phyloP scores from a whole-genome alignment of 2,888 invertebrate genomes.

The Lottia gigantea region DNA sequence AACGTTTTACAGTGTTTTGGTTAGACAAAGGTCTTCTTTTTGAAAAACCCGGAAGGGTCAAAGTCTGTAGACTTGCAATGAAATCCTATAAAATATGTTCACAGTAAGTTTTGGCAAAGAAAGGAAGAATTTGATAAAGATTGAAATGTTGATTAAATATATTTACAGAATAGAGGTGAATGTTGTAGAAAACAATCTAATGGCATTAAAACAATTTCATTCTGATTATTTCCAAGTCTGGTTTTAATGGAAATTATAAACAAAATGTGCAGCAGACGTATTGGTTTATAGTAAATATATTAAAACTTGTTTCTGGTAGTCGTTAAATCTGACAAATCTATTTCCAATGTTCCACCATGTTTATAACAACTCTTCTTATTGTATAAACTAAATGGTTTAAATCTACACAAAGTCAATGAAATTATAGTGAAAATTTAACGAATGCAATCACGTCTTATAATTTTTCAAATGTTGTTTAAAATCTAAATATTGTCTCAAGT shows the following conservation, averaged over 20 bases:
- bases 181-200: conserved; percentile 2
- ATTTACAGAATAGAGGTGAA: background rate
- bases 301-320: conserved; percentile 2
- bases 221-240: background rate
- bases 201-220: conserved; percentile 1
- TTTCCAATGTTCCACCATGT: background rate
- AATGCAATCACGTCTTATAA: too few relatives aligned
- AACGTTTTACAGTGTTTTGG: too few relatives aligned
- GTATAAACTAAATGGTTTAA: background rate
- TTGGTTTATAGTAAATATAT: conserved; percentile 7
- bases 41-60: too few relatives aligned
- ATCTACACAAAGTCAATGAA: conserved; percentile 1
- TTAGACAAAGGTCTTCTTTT: too few relatives aligned
- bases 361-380: background rate
- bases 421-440: too few relatives aligned
- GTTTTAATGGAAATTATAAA: background rate
- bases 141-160: conserved; percentile 1
- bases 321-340: conserved; percentile 10
- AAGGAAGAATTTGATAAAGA: background rate
- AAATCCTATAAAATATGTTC: too few relatives aligned
- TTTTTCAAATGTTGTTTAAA: too few relatives aligned
- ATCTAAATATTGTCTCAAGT: too few relatives aligned
- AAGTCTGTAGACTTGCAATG: too few relatives aligned
- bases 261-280: background rate
- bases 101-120: background rate